Evolutionary conservation across 2,888 invertebrate species (phyloP).

Genomic region (Dendrolimus houi): DNA sequence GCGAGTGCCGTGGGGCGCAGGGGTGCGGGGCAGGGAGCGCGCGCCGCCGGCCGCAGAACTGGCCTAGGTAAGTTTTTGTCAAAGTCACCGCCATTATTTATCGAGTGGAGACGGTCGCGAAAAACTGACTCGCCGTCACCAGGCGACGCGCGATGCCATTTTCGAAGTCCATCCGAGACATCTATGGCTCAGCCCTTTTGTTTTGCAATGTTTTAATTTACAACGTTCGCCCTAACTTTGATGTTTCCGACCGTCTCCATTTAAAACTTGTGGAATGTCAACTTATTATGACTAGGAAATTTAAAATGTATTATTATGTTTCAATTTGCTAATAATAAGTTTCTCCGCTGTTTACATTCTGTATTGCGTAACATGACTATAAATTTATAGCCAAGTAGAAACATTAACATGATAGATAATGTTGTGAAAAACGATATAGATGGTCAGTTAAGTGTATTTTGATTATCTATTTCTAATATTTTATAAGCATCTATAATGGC

Average conservation of each 20-base stretch:
- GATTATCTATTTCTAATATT: constrained; percentile 29
- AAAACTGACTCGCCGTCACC: constrained; percentile 69
- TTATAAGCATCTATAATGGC: constrained; percentile 53
- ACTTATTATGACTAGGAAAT: constrained; percentile 4
- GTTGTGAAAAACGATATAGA: too few species aligned
- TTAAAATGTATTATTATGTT: neutral
- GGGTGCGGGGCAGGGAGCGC: constrained; percentile 37
- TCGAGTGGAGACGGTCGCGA: constrained; percentile 74
- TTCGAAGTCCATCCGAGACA: constrained; percentile 63
- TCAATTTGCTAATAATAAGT: neutral
- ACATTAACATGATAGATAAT: too few species aligned
- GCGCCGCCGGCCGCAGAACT: constrained; percentile 70
- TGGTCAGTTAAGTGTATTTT: neutral
- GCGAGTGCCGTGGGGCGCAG: constrained; percentile 16
- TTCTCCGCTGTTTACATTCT: neutral
- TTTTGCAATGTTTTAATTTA: constrained; percentile 73
- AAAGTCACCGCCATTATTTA: constrained; percentile 74
- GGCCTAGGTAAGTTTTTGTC: constrained; percentile 76
- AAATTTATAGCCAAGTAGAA: too few species aligned
- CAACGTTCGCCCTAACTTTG: constrained; percentile 43
- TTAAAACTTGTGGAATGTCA: constrained; percentile 29
- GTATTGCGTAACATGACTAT: neutral
- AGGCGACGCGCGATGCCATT: constrained; percentile 59
- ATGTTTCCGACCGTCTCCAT: constrained; percentile 60
- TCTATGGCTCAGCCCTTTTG: constrained; percentile 57